A percentile compares a stretch with the other conserved stretches of the same genome.
Conservation (phyloP, 2,113 vertebrate species). For the Neotoma lepida region DNA sequence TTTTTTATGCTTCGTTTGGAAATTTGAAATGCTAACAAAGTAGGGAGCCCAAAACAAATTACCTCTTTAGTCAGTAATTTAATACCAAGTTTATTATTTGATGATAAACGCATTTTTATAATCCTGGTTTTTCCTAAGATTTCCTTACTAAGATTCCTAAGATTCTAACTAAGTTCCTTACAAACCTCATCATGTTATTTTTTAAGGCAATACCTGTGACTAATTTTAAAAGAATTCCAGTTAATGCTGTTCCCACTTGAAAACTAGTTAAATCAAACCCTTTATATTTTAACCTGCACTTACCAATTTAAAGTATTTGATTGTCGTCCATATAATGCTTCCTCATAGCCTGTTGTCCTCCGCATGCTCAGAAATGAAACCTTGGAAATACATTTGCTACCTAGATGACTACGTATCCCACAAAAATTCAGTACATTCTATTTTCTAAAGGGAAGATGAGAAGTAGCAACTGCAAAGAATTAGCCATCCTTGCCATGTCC, state of each 20-base stretch:
- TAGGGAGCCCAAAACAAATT: constrained; percentile 32
- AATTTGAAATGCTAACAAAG: constrained; percentile 55
- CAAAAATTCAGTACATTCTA: neutral
- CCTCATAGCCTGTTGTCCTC: neutral
- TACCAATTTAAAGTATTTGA: constrained; percentile 21
- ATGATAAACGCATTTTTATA: constrained; percentile 39
- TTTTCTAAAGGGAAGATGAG: neutral
- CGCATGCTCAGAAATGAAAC: neutral
- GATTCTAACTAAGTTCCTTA: constrained; percentile 28
- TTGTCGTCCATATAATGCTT: neutral
- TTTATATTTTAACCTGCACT: constrained; percentile 20
- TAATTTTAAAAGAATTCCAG: constrained; percentile 2
- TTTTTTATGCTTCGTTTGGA: constrained; percentile 36
- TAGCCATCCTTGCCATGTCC: neutral
- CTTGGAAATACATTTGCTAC: neutral
- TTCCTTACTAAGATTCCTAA: no score
- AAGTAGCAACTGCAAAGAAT: neutral
- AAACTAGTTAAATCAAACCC: constrained; percentile 23
- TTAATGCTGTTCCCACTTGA: neutral
- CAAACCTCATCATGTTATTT: neutral
- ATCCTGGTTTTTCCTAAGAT: neutral
- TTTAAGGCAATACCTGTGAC: constrained; percentile 22
- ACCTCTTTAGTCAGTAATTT: constrained; percentile 45
- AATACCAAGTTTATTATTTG: constrained; percentile 34
- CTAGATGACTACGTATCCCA: neutral